Percentiles rank a stretch among this genome's conserved stretches.
Conservation (phyloP, 2,888 invertebrate species). For the Lampropteryx suffumata region DNA sequence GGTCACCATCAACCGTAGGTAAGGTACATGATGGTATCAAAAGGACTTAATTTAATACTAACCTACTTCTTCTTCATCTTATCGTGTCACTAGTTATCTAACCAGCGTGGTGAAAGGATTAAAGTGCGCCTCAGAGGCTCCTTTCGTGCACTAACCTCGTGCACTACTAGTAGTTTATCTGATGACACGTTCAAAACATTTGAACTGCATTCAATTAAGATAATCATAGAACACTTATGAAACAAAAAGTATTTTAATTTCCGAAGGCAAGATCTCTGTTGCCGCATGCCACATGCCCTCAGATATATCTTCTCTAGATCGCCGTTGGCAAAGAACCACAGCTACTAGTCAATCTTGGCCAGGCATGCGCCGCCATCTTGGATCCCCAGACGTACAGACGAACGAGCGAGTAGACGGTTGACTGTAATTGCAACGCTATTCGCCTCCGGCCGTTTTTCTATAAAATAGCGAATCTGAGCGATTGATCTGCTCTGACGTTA, state of each 20-base stretch:
- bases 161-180: constrained; percentile 45
- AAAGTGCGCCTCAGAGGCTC: too few relatives aligned
- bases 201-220: constrained; percentile 55
- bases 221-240: constrained; percentile 66
- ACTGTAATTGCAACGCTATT: constrained; percentile 76
- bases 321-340: constrained; percentile 72
- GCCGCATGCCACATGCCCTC: constrained; percentile 61
- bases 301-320: constrained; percentile 69
- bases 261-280: constrained; percentile 64
- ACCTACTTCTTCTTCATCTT: too few relatives aligned
- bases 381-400: constrained; percentile 57
- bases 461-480: constrained; percentile 57
- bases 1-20: too few relatives aligned
- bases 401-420: constrained; percentile 65
- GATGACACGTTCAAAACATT: constrained; percentile 47
- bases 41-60: too few relatives aligned
- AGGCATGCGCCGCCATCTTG: constrained; percentile 77
- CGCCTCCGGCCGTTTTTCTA: constrained; percentile 68
- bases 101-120: too few relatives aligned
- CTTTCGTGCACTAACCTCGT: too few relatives aligned
- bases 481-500: constrained; percentile 37
- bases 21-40: too few relatives aligned
- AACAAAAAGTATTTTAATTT: constrained; percentile 78
- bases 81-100: too few relatives aligned
- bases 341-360: constrained; percentile 79